phyloP scores from a whole-genome alignment of 2,888 invertebrate genomes.

The Drosophila demipolita region DNA sequence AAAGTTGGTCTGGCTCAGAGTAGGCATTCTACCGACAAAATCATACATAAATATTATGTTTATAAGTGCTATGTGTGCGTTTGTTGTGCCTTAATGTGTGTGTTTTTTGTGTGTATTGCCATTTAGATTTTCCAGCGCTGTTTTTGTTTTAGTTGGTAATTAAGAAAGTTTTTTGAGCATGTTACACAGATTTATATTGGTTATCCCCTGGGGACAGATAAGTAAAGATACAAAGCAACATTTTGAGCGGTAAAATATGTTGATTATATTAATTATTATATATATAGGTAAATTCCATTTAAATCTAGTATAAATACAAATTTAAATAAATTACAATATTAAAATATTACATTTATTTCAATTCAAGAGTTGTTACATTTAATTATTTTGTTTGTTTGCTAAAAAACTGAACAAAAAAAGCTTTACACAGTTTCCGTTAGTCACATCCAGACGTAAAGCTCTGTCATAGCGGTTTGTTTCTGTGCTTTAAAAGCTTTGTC shows the following conservation, averaged over 20 bases:
- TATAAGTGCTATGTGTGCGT: slow-evolving; percentile 28
- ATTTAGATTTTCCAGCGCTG: slow-evolving; percentile 47
- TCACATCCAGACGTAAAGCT: neutral
- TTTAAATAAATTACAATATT: slow-evolving; percentile 5
- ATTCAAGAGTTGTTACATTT: neutral
- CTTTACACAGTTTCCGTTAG: neutral
- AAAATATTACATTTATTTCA: neutral
- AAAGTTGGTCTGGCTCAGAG: slow-evolving; percentile 63
- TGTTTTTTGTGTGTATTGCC: slow-evolving; percentile 34
- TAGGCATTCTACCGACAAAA: slow-evolving; percentile 55
- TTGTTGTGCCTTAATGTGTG: slow-evolving; percentile 21
- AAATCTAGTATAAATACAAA: no score
- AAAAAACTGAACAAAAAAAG: slow-evolving; percentile 3
- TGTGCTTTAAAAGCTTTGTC: slow-evolving; percentile 9
- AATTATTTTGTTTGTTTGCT: neutral
- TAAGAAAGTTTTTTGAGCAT: slow-evolving; percentile 57
- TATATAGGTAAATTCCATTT: neutral
- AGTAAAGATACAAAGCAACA: slow-evolving; percentile 1
- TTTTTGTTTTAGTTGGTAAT: slow-evolving; percentile 59
- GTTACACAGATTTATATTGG: slow-evolving; percentile 40
- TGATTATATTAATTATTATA: slow-evolving; percentile 2
- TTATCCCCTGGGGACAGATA: slow-evolving; percentile 16
- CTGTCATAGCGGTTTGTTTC: neutral
- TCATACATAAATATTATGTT: slow-evolving; percentile 69
- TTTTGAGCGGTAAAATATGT: neutral